Evolutionary conservation across 2,888 invertebrate species (phyloP).

Genomic region (Eupsilia transversa): DNA sequence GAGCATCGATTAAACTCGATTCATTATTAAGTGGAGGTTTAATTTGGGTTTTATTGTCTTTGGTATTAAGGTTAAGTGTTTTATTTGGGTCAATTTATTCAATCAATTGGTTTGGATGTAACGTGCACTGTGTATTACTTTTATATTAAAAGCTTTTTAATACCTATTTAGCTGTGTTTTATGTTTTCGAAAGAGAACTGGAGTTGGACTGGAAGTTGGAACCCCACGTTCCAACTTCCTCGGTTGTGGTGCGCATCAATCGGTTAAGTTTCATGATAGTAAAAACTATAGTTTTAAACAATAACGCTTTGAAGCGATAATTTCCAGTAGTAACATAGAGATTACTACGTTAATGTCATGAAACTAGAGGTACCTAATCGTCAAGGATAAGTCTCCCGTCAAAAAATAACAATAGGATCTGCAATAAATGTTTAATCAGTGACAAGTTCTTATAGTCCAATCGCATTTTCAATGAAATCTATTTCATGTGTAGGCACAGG

Average conservation of each 20-base stretch:
- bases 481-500: background rate
- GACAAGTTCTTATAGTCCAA: background rate
- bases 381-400: background rate
- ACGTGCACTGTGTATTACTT: slow-evolving; percentile 21
- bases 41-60: slow-evolving; percentile 64
- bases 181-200: background rate
- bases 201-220: too few species aligned
- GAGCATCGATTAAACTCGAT: slow-evolving; percentile 61
- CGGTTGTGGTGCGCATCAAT: too few species aligned
- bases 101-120: slow-evolving; percentile 21
- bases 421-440: background rate
- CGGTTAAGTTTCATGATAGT: background rate
- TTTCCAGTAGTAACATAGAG: background rate
- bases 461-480: background rate
- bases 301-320: background rate
- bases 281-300: background rate
- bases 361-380: background rate
- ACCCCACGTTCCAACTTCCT: background rate
- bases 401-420: background rate
- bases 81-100: slow-evolving; percentile 55
- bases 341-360: background rate
- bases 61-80: slow-evolving; percentile 59
- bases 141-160: background rate
- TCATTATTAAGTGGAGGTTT: slow-evolving; percentile 61
- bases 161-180: background rate